Percentiles rank a stretch among this genome's conserved stretches.
Conservation (phyloP, 2,113 vertebrate genomes). For the Sebastes fasciatus region DNA sequence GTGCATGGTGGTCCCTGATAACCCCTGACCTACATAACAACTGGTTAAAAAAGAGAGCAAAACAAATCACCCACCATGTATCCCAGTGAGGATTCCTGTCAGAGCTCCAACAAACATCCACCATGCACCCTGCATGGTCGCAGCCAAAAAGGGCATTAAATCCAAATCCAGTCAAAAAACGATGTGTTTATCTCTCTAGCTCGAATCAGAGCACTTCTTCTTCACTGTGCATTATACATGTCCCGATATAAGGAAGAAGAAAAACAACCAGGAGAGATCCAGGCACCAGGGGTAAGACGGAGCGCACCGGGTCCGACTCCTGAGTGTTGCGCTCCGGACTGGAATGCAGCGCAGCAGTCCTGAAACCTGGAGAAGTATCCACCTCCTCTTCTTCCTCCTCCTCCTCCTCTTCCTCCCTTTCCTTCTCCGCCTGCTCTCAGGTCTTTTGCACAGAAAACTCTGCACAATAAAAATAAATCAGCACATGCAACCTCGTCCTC, state of each 20-base stretch:
- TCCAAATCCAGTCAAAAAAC: slow-evolving; percentile 51
- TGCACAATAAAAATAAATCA: neutral
- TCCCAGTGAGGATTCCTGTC: slow-evolving; percentile 67
- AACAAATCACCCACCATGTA: slow-evolving; percentile 83
- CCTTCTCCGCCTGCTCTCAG: neutral
- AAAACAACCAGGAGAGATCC: slow-evolving; percentile 18
- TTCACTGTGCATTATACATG: slow-evolving; percentile 51
- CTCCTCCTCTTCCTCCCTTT: neutral
- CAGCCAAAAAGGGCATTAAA: slow-evolving; percentile 33
- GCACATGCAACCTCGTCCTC: neutral
- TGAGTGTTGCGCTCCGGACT: slow-evolving; percentile 52
- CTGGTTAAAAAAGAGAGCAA: neutral
- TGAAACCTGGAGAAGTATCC: slow-evolving; percentile 44
- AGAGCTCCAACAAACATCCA: slow-evolving; percentile 78
- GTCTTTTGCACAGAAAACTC: slow-evolving; percentile 22
- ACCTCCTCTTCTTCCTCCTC: slow-evolving; percentile 2
- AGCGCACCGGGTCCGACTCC: slow-evolving; percentile 59
- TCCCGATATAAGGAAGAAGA: neutral
- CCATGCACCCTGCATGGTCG: slow-evolving; percentile 74
- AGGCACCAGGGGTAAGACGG: neutral
- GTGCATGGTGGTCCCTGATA: slow-evolving; percentile 22
- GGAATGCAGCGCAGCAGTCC: slow-evolving; percentile 52
- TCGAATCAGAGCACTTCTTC: slow-evolving; percentile 14
- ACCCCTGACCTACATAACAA: slow-evolving; percentile 61
- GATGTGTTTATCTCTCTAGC: slow-evolving; percentile 23